Base-by-base conservation (phyloP, 2,113 vertebrate genomes). In the Myrmophylax atrothorax region DNA sequence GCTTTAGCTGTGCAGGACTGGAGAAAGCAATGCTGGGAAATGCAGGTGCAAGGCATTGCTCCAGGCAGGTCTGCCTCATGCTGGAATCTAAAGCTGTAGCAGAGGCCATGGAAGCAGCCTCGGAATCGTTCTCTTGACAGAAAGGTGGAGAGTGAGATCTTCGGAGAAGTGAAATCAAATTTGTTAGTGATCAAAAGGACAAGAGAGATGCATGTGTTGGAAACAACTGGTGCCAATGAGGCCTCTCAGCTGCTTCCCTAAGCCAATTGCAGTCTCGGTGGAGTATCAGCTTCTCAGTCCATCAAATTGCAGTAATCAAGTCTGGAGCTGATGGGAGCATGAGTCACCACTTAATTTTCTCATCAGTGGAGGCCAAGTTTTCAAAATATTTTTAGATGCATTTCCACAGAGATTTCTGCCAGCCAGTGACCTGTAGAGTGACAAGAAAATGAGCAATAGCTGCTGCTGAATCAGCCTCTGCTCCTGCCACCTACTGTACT, bases 121-220 rank as follows among this genome's bases (percentile, higher is more conserved):
- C 63, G 40, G 33, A 79, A 58, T 59, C 78, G 60, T 84, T 83
- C 47, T 87, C 58, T 62, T 81, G 83, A 66, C 70, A 90, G 63
- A 83, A 87, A 77, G 64, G 62, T 79, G 50, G 73, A 80, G 80
- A 95, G 64, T 13, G 64, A 89, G 80, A 82, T 94, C 84, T 91
- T 96, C 85, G 70, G 66, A 81, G 84, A 96, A 95, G 74, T 92
- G 74, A 94, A 92, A 95, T 95, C 94, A 72, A 91, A 89, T 95
- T 91, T 95, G 50, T 64, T 88, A 42, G 38, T 33, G 78, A 52
- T 40, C 67, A 87, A 74, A 55, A 80, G 84, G 89, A 74, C 40
- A 62, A 62, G 62, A 84, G 64, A 89, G 90, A 88, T 19, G 37
- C 12, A 19, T 63, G 14, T 35, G 74, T 49, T 82, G 74, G 78